phyloP scores from a whole-genome alignment of 92 coral and sea anemone species.

The Virgularia gustaviana region DNA sequence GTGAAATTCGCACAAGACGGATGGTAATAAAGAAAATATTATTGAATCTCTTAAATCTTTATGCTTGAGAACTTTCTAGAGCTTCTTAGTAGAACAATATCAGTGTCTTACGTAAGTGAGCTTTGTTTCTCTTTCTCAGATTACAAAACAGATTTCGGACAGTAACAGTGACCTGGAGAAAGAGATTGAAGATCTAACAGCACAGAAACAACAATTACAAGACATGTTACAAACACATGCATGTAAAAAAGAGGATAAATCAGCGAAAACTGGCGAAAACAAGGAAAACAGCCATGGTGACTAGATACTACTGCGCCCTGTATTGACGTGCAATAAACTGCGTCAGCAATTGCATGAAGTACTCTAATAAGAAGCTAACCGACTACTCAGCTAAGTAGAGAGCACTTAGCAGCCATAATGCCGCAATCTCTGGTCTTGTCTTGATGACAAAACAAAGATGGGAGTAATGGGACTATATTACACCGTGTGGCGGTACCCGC shows the following conservation, averaged over 20 bases:
- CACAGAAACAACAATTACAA: conserved; percentile 67
- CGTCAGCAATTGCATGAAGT: not conserved
- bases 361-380: not conserved
- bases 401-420: no score
- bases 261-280: not conserved
- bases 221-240: conserved; percentile 62
- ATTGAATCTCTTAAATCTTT: no score
- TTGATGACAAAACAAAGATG: not conserved
- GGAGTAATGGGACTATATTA: no score
- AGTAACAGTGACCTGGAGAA: conserved; percentile 59
- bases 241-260: conserved; percentile 37
- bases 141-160: conserved; percentile 60
- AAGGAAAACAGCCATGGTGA: conserved; percentile 19
- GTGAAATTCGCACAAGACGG: no score
- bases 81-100: not conserved
- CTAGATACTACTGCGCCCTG: no score
- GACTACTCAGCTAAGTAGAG: no score
- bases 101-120: not conserved
- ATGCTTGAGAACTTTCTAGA: no score
- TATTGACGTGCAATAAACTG: no score
- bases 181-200: conserved; percentile 64
- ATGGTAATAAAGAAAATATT: no score
- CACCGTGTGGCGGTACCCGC: no score
- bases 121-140: conserved; percentile 43
- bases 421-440: not conserved